Evolutionary conservation across 1,140 invertebrate genomes (phyloP).

Genomic region (Apis mellifera): Amel_HAv3.1 CM009931.2:486001-486500

Average conservation of each 20-base stretch:
- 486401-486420: conserved; percentile 62
- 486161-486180: conserved; percentile 14
- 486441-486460: conserved; percentile 80
- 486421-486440: conserved; percentile 80
- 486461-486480: conserved; percentile 78
- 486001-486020: not conserved
- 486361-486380: conserved; percentile 72
- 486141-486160: conserved; percentile 77
- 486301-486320: conserved; percentile 39
- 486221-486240: not conserved
- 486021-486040: not conserved
- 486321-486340: conserved; percentile 54
- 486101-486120: conserved; percentile 79
- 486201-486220: not conserved
- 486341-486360: conserved; percentile 60
- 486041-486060: conserved; percentile 8
- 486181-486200: not conserved
- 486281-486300: conserved; percentile 15
- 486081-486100: conserved; percentile 77
- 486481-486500: conserved; percentile 79
- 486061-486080: conserved; percentile 52
- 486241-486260: conserved; percentile 1
- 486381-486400: conserved; percentile 62
- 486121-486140: conserved; percentile 75
- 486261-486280: not conserved